Evolutionary conservation across 2,113 vertebrate genomes (phyloP).

Genomic region (Corythaixoides concolor): DNA sequence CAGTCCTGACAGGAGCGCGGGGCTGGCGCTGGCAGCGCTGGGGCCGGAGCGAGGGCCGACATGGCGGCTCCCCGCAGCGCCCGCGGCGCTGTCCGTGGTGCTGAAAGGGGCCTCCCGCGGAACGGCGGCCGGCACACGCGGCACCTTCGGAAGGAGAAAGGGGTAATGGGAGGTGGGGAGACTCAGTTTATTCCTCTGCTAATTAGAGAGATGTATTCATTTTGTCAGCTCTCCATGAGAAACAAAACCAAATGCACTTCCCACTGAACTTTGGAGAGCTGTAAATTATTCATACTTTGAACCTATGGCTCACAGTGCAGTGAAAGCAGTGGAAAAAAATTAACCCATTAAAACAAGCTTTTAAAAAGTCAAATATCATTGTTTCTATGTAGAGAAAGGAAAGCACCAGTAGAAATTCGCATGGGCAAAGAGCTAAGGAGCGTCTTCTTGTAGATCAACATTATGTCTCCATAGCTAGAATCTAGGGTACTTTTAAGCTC

Average conservation of each 20-base stretch:
- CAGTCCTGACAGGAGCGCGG: rapidly evolving
- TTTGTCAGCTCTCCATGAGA: background rate
- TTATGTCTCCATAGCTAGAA: too few species aligned
- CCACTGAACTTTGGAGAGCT: background rate
- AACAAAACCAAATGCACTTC: background rate
- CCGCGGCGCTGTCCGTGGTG: background rate
- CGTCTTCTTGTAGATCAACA: background rate
- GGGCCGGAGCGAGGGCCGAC: background rate
- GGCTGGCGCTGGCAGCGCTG: background rate
- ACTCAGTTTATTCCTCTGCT: background rate
- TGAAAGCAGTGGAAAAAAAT: background rate
- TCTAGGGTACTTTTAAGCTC: background rate
- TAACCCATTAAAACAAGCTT: background rate
- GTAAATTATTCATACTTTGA: background rate
- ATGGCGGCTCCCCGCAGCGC: background rate
- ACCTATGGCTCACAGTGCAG: background rate
- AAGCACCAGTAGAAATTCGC: background rate
- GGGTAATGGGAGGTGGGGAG: too few species aligned
- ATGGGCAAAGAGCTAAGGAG: background rate
- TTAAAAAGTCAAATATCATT: background rate
- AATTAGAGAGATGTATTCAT: background rate
- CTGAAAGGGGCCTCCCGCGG: background rate
- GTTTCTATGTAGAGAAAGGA: background rate
- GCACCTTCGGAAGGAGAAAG: background rate
- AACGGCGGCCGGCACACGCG: background rate